Evolutionary conservation across 35 echinoderm and acorn worm genomes (phyloP), one percentile per base, ranked within the genome.

Genomic region (Holothuria glaberrima): DNA sequence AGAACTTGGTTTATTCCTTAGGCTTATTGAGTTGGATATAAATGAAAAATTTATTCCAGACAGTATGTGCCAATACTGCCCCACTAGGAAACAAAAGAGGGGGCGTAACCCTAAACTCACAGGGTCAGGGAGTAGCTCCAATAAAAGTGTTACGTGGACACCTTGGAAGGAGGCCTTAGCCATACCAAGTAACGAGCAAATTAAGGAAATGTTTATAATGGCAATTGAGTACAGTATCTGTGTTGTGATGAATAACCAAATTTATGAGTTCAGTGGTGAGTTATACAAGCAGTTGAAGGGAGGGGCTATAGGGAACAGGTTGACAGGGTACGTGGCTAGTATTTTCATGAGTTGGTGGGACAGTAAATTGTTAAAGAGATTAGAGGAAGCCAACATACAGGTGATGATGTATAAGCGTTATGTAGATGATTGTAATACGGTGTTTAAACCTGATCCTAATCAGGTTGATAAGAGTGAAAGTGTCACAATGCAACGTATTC

Each of bases 1-100:
- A 9, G 77, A 82, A 30, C 21, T 82, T 30, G 77, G 77, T 5
- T 56, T 82, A 45, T 52, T 82, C 9, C 77, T 57, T 30, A 82
- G 52, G 41, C 77, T 68, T 14, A 68, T 68, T 68, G 64, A 68
- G 64, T 32, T 10, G 2, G 64, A 58, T 82, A 34, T 14, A 6
- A 30, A 27, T 16, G 56, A 58, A 13, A 54, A 54, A 17, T 54
- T 54, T 54, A 54, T 54, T 54, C 12, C 50, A 9, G 77, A 56
- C 9, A 82, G 50, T 24, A 82, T 82, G 25, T 45, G 13, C 5
- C 6, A 25, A 5, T 48, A 48, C 28, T 82, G 77, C 24, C 77
- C 77, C 2, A 82, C 77, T 16, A 45, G 77, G 38, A 68, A 68
- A 32, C 14, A 45, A 20, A 82, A 58, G 24, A 22, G 46, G 28